phyloP scores from a whole-genome alignment of 92 coral and sea anemone genomes.

The Porites lobata region DNA sequence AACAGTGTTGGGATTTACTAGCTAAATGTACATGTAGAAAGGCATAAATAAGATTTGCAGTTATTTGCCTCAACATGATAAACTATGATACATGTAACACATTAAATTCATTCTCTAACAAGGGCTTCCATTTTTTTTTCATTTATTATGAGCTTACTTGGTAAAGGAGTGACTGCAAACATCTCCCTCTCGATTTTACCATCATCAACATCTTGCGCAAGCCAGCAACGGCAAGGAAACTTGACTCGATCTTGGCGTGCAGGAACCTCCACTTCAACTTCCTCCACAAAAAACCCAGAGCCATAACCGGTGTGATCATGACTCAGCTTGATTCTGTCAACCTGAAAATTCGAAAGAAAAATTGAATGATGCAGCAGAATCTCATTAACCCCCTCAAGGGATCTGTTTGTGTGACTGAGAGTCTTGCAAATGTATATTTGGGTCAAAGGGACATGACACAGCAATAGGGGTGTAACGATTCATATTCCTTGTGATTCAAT shows the following conservation, averaged over 20 bases:
- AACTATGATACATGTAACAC: too few relatives aligned
- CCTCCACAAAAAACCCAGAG: slow-evolving; percentile 98
- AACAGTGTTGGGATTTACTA: too few relatives aligned
- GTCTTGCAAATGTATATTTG: too few relatives aligned
- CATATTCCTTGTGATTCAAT: too few relatives aligned
- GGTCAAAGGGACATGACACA: too few relatives aligned
- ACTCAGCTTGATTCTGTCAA: slow-evolving; percentile 97
- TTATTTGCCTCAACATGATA: neutral
- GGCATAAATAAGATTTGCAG: neutral
- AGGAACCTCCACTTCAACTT: slow-evolving; percentile 98
- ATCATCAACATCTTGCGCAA: slow-evolving; percentile 97
- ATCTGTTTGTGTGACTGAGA: too few relatives aligned
- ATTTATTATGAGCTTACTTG: slow-evolving; percentile 77
- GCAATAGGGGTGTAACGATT: too few relatives aligned
- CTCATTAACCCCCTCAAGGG: too few relatives aligned
- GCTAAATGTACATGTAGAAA: too few relatives aligned
- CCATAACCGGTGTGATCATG: slow-evolving; percentile 99
- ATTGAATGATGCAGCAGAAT: too few relatives aligned
- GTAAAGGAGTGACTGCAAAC: slow-evolving; percentile 91
- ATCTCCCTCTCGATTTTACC: slow-evolving; percentile 96
- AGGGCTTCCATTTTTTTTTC: neutral
- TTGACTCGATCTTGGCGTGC: slow-evolving; percentile 94
- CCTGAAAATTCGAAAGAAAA: slow-evolving; percentile 51
- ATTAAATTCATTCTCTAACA: neutral
- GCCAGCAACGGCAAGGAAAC: slow-evolving; percentile 99